Percentiles rank a stretch among this genome's conserved stretches.
These are phyloP conservation scores for Paraplagusia blochii DNA, from an alignment of 2,113 vertebrate species.

Conservation along the genomic window DNA sequence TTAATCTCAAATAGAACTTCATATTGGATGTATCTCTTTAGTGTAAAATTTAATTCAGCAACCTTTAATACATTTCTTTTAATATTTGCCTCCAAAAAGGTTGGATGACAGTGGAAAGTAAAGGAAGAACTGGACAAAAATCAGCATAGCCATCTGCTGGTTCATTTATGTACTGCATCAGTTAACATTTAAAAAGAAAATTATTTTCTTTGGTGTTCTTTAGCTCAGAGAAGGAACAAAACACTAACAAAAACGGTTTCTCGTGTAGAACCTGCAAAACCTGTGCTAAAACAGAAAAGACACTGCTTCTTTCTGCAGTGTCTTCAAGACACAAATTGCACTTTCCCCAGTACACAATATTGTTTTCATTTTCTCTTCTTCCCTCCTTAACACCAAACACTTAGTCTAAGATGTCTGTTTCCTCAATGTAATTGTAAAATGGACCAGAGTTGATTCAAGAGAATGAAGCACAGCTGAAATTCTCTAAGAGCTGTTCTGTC, in stretches of 20 bases:
- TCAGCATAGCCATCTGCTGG: slow-evolving; percentile 71
- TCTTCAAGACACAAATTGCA: too few species aligned
- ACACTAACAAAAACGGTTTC: too few species aligned
- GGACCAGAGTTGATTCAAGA: slow-evolving; percentile 61
- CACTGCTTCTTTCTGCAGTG: too few species aligned
- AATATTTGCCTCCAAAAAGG: slow-evolving; percentile 2
- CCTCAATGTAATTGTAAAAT: slow-evolving; percentile 64
- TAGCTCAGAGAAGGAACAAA: too few species aligned
- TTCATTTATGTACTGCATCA: slow-evolving; percentile 21
- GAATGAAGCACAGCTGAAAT: slow-evolving; percentile 65
- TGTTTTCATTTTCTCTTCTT: too few species aligned
- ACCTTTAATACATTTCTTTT: background rate
- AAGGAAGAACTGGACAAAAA: slow-evolving; percentile 15
- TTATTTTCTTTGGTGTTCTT: background rate
- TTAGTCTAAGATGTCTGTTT: slow-evolving; percentile 51
- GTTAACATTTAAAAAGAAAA: background rate
- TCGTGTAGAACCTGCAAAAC: too few species aligned
- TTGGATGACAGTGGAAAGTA: background rate
- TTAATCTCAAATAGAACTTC: too few species aligned
- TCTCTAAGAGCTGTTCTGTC: slow-evolving; percentile 39
- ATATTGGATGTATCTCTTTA: too few species aligned
- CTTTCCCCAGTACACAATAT: too few species aligned
- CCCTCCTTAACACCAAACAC: too few species aligned
- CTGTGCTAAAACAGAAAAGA: too few species aligned
- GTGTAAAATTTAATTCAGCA: too few species aligned